Base-by-base conservation (phyloP, 2,888 invertebrate species). In the Digitonthophagus gazella region DNA sequence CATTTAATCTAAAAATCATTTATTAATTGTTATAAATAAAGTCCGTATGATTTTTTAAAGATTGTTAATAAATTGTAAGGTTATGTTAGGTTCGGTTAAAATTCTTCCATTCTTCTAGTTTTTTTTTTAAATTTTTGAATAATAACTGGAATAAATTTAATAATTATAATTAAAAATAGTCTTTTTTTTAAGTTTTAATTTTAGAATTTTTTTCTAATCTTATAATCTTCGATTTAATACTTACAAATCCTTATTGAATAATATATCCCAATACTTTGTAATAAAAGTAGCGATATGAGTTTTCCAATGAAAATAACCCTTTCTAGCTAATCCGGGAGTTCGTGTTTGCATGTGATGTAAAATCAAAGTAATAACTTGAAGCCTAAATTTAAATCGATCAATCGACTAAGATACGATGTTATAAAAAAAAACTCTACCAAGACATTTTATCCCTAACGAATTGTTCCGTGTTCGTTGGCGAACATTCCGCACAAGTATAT, bases 271-370 rank as follows among this genome's bases (percentile, higher is more conserved):
- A 78, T 93, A 87, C 76, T 89, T 88, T 73, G 93, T 91, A 70
- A 95, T 91, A 76, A 93, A 94, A 20, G 88, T 87, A 68, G 91
- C 91, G 64, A 95, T 91, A 78, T 95, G 93, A 2, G 91, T 91
- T 77, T 92, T 90, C 90, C 93, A 95, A 80, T 94, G 93, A 78
- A 93, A 95, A 82, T 89, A 95, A 1, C 95, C 95, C 78, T 89
- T 87, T 79, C 91, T 90, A 71, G 94, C 93, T 68, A 93, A 88
- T 0, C 92, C 91, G 8, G 89, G 87, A 0, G 89, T 89, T 74
- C 90, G 89, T 16, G 87, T 85, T 73, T 90, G 89, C 16, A 95
- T 83, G 82, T 95, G 93, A 78, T 93, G 90, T n/a, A 95, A 80
- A 0, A 91, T 87, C 71, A 95, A 79, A 22, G 90, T 85, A 3